Evolutionary conservation across 2,797 vertebrate genomes (phyloP), one percentile per base, ranked within the genome.

Genomic region (Bryconaethiops microstoma): DNA sequence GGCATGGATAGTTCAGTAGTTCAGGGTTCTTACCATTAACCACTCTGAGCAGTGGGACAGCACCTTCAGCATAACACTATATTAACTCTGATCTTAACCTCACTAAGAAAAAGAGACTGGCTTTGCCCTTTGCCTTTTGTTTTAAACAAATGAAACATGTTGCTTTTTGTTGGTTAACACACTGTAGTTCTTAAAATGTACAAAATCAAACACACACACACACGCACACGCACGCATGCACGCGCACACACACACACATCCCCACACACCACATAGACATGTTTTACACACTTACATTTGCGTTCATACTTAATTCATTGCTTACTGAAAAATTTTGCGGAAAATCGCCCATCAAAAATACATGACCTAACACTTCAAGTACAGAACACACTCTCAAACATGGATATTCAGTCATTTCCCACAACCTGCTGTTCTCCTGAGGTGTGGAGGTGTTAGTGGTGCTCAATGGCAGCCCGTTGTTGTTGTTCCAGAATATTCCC

Each of bases 401-500:
- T n/a, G 10, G 50, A 45, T 74, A 0, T 19, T 55, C 45, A 69
- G 70, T 75, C 65, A 85, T 88, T 82, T 54, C 62, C 76, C 76
- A 29, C 45, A n/a, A 23, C 19, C 50, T 86, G 85, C 83, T 80
- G 85, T 88, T 86, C 83, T 90, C 83, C 76, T 79, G 75, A 80
- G 75, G 82, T 79, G 80, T 25, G 81, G 84, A 77, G 62, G 84
- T 83, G 81, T 83, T 84, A 84, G 62, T 85, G 82, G 48, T 83
- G 83, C 85, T 91, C 86, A 89, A 86, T 84, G 79, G 80, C 85
- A 78, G 90, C 88, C 90, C 85, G 88, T 88, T 92, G 91, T 59
- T 82, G 64, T 80, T 79, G 81, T 83, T 87, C 14, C 90, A 99
- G 98, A 99, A 92, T 99, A 98, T 92, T 96, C 97, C 89, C 94